A percentile compares a stretch with the other conserved stretches of the same genome.
Evolutionary conservation across 2,888 invertebrate species (phyloP).

Genomic region (Salticus scenicus): DNA sequence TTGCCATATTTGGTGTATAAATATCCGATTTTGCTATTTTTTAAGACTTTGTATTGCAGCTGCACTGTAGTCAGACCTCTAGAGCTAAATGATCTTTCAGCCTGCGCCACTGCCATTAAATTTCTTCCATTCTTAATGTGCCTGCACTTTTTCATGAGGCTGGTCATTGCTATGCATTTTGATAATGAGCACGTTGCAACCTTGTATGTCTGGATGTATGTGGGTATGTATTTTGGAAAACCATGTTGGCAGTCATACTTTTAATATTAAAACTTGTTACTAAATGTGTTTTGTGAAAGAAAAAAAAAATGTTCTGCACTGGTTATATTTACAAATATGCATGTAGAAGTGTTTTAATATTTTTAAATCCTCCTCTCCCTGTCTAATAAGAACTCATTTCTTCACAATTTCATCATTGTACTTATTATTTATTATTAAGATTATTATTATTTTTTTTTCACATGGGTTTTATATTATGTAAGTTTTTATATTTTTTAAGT

Average conservation of each 20-base stretch:
- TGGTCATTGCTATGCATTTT: slow-evolving; percentile 28
- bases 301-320: background rate
- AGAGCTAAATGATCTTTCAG: slow-evolving; percentile 41
- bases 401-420: too few species aligned
- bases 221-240: background rate
- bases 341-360: background rate
- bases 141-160: slow-evolving; percentile 48
- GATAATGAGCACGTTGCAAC: slow-evolving; percentile 50
- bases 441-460: too few species aligned
- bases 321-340: slow-evolving; percentile 6
- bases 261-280: background rate
- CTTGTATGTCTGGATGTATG: background rate
- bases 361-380: background rate
- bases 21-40: slow-evolving; percentile 32
- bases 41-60: slow-evolving; percentile 33
- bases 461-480: too few species aligned
- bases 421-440: too few species aligned
- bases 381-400: too few species aligned
- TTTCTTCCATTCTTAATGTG: slow-evolving; percentile 58
- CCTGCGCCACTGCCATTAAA: slow-evolving; percentile 64
- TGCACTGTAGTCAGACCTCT: slow-evolving; percentile 40
- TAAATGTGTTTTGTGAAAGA: background rate
- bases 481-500: too few species aligned
- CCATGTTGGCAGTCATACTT: background rate
- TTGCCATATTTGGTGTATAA: too few species aligned